A percentile compares a stretch with the other conserved stretches of the same genome.
Evolutionary conservation across 2,888 invertebrate species (phyloP).

Genomic region (Chymomyza amoena): DNA sequence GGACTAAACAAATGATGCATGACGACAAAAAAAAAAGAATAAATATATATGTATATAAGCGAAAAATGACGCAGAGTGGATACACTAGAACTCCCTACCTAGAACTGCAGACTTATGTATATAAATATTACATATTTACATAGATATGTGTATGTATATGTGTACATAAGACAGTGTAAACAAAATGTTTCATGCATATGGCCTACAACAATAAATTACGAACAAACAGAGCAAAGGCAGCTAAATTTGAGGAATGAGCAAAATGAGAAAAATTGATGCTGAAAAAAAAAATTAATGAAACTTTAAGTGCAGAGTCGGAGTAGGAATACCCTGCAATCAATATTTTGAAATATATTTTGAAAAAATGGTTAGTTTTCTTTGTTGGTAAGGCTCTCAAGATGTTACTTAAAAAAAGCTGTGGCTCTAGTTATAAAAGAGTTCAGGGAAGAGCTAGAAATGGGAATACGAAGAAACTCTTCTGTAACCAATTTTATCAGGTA

Average conservation of each 20-base stretch:
- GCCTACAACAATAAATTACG: conserved; percentile 47
- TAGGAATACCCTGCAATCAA: too few relatives aligned
- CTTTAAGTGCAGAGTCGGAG: too few relatives aligned
- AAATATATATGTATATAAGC: conserved; percentile 12
- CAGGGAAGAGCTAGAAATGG: too few relatives aligned
- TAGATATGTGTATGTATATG: background rate
- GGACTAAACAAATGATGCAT: conserved; percentile 68
- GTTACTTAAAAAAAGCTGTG: too few relatives aligned
- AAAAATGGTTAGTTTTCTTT: too few relatives aligned
- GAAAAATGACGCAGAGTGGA: background rate
- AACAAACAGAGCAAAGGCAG: conserved; percentile 31
- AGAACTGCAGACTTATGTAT: conserved; percentile 20
- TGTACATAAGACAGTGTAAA: conserved; percentile 28
- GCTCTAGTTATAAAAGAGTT: too few relatives aligned
- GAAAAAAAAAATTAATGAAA: background rate
- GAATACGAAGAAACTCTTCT: too few relatives aligned
- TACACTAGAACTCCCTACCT: conserved; percentile 26
- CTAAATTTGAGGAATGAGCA: conserved; percentile 51
- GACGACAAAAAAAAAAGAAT: conserved; percentile 42
- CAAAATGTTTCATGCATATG: conserved; percentile 42
- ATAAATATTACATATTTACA: conserved; percentile 10
- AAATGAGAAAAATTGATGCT: conserved; percentile 19
- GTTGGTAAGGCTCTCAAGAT: too few relatives aligned
- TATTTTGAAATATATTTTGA: too few relatives aligned
- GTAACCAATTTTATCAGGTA: too few relatives aligned